Evolutionary conservation across 1,140 invertebrate species (phyloP).

Genomic region (Melitaea cinxia): DNA sequence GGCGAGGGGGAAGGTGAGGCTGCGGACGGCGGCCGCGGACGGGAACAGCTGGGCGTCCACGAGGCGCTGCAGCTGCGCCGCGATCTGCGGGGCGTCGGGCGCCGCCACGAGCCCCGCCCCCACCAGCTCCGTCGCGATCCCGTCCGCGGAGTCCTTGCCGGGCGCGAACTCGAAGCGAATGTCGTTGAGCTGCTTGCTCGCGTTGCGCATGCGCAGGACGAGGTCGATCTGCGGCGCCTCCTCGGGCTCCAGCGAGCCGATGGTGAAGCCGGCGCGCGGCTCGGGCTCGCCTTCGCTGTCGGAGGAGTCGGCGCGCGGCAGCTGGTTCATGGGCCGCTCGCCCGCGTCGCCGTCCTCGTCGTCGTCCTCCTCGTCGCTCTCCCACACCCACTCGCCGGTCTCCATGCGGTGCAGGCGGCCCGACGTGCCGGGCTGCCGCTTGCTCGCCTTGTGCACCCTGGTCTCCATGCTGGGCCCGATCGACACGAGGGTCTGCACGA

Average conservation of each 20-base stretch:
- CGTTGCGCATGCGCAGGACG: constrained; percentile 84
- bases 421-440: constrained; percentile 93
- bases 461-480: constrained; percentile 94
- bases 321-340: constrained; percentile 82
- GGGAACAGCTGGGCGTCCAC: constrained; percentile 76
- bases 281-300: constrained; percentile 80
- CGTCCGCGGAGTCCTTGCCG: constrained; percentile 97
- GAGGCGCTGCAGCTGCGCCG: constrained; percentile 95
- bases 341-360: constrained; percentile 67
- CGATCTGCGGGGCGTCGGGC: constrained; percentile 94
- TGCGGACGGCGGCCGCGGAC: constrained; percentile 63
- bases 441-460: constrained; percentile 93
- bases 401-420: constrained; percentile 96
- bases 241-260: constrained; percentile 56
- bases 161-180: constrained; percentile 98
- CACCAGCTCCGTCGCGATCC: constrained; percentile 97
- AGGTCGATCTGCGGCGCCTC: constrained; percentile 66
- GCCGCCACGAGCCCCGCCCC: constrained; percentile 97
- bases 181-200: constrained; percentile 96
- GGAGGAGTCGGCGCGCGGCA: constrained; percentile 82
- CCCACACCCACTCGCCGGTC: constrained; percentile 99
- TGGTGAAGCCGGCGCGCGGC: constrained; percentile 61
- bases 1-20: constrained; percentile 94
- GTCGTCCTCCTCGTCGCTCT: constrained; percentile 87
- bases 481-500: constrained; percentile 94